These are phyloP conservation scores for Thumatha senex DNA, from an alignment of 2,888 invertebrate species.

Conservation along the genomic window DNA sequence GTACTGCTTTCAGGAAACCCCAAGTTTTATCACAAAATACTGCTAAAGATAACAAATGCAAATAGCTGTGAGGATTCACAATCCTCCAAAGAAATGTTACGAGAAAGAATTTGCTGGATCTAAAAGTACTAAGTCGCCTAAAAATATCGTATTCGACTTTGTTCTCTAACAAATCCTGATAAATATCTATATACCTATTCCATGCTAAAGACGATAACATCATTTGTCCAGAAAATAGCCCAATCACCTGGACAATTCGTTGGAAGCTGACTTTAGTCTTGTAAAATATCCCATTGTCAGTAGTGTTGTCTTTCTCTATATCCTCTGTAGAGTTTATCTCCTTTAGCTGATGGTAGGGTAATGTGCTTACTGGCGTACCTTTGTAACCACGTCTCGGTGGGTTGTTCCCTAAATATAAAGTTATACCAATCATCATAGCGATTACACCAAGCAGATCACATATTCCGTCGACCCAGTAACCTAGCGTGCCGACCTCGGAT, in stretches of 20 bases:
- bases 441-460: slow-evolving; percentile 91
- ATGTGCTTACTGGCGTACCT: slow-evolving; percentile 84
- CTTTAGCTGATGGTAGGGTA: slow-evolving; percentile 75
- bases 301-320: slow-evolving; percentile 67
- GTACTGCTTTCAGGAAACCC: slow-evolving; percentile 88
- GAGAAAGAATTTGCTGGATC: slow-evolving; percentile 89
- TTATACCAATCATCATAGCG: slow-evolving; percentile 87
- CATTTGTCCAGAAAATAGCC: slow-evolving; percentile 88
- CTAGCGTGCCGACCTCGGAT: slow-evolving; percentile 91
- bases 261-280: slow-evolving; percentile 87
- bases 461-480: slow-evolving; percentile 92
- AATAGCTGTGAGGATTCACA: slow-evolving; percentile 90
- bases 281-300: slow-evolving; percentile 83
- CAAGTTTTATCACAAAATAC: slow-evolving; percentile 92
- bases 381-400: slow-evolving; percentile 88
- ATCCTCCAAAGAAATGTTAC: slow-evolving; percentile 90
- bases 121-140: slow-evolving; percentile 83
- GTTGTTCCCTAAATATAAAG: slow-evolving; percentile 87
- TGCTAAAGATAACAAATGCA: slow-evolving; percentile 89
- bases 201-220: slow-evolving; percentile 90
- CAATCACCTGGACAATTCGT: slow-evolving; percentile 85
- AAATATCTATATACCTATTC: slow-evolving; percentile 92
- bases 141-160: slow-evolving; percentile 78
- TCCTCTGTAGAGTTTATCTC: slow-evolving; percentile 72
- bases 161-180: slow-evolving; percentile 89